Evolutionary conservation across 2,888 invertebrate species (phyloP), one percentile per base, ranked within the genome.

Genomic region (Pocota personata): DNA sequence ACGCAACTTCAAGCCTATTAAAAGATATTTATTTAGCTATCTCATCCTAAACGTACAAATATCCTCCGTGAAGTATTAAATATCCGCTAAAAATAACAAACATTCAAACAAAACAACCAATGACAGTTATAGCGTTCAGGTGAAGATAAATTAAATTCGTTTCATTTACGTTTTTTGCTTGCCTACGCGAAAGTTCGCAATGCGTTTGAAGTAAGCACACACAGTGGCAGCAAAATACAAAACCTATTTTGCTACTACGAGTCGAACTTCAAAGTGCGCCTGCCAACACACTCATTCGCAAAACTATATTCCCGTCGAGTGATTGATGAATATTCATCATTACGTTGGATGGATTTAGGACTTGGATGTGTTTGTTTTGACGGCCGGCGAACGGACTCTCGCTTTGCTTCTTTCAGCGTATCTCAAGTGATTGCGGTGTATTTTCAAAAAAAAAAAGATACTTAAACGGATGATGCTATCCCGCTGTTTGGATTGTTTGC

Each of bases 311-410:
- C 60, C 50, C 32, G 60, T 8, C 48, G 40, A 72, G 73, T 84
- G 83, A 84, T 84, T 84, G 79, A 84, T 84, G 79, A 84, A 69
- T 79, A 75, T 75, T 79, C 62, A 64, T 69, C 75, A 79, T 48
- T 69, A 72, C 19, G 12, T 55, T 62, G 50, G 57, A 79, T 75
- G 57, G 75, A 75, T 75, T 84, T 71, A 84, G 69, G 55, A 71
- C 69, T 32, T 52, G 76, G 69, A 64, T 55, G 57, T 76, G 64
- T 82, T 76, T 82, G 64, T 71, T 76, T 76, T 82, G 72, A 72
- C 58, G 64, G 62, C 43, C 43, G 40, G 66, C 35, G n/a, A n/a
- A 12, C 27, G 32, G 43, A 21, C 14, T 35, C 27, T 55, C 55
- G 4, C 14, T n/a, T 19, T 8, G 57, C 48, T 58, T 40, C 57